Evolutionary conservation across 2,797 vertebrate species (phyloP), one percentile per base, ranked within the genome.

Genomic region (Trematomus bernacchii): DNA sequence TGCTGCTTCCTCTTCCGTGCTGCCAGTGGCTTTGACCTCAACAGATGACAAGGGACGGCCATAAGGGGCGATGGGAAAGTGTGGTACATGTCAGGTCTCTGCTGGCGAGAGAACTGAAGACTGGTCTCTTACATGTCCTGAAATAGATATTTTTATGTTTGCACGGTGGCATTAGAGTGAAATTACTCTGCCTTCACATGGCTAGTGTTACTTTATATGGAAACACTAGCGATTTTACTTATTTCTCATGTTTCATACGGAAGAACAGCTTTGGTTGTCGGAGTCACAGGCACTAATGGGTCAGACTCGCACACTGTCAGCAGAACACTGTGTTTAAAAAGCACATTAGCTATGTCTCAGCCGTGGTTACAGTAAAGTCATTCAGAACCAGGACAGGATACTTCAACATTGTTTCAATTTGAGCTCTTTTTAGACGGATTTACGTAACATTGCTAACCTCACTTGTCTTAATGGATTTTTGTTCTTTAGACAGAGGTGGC

Each of bases 1-100:
- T 21, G 83, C 82, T 84, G 84, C 54, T 85, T 85, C 84, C 85
- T 91, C 83, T 62, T 81, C 79, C 42, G 15, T 69, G 44, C 84
- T 82, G 87, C 83, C 87, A 65, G 76, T 30, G 83, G 85, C 85
- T 71, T 37, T 92, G 88, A 91, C 91, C 88, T 90, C 85, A 72
- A 67, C 89, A 90, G 83, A 90, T 78, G 85, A 85, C 77, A 53
- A 62, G 50, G 12, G 55, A 51, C 3, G 53, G 66, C 69, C 76
- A 79, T 46, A n/a, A 77, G 58, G 23, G 30, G 54, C 7, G 30
- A 60, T 13, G 57, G 72, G 66, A 44, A 77, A 81, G 44, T 65
- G 85, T 64, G 77, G 72, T 66, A 60, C 65, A 55, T 80, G 82
- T 78, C 63, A 43, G 63, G 76, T 78, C 66, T 58, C 27, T 81